Evolutionary conservation across 2,113 vertebrate genomes (phyloP).

Genomic region (Rhinoptilus africanus): DNA sequence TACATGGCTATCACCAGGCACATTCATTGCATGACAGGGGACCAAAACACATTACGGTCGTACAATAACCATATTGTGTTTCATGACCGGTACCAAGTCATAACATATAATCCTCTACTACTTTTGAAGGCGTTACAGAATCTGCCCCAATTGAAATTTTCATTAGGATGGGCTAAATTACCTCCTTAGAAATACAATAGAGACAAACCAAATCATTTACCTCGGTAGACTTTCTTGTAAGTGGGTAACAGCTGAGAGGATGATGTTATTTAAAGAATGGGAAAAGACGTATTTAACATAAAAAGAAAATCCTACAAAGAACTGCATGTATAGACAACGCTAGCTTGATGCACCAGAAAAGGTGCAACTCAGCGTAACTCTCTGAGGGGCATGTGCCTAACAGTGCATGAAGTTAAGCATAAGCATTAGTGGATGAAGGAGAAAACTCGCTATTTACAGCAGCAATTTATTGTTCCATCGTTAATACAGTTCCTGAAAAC

Average conservation of each 20-base stretch:
- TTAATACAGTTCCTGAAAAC: neutral
- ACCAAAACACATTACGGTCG: neutral
- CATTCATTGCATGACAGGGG: neutral
- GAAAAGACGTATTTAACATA: neutral
- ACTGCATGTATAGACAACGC: neutral
- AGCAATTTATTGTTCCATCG: neutral
- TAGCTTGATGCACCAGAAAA: neutral
- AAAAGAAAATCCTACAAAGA: neutral
- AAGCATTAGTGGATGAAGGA: neutral
- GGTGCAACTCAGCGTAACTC: neutral
- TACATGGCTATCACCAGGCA: neutral
- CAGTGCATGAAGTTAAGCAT: neutral
- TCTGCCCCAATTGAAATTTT: neutral
- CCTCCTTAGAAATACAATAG: neutral
- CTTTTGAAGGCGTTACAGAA: neutral
- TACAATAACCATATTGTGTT: neutral
- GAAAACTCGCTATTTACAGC: neutral
- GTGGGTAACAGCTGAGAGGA: neutral
- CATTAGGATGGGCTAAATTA: neutral
- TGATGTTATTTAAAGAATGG: neutral
- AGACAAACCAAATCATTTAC: neutral
- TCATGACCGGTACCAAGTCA: neutral
- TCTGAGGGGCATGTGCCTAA: neutral
- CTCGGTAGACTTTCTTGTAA: neutral
- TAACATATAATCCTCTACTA: neutral